Evolutionary conservation across 2,113 vertebrate genomes (phyloP).

Genomic region (Balaenoptera acutorostrata): DNA sequence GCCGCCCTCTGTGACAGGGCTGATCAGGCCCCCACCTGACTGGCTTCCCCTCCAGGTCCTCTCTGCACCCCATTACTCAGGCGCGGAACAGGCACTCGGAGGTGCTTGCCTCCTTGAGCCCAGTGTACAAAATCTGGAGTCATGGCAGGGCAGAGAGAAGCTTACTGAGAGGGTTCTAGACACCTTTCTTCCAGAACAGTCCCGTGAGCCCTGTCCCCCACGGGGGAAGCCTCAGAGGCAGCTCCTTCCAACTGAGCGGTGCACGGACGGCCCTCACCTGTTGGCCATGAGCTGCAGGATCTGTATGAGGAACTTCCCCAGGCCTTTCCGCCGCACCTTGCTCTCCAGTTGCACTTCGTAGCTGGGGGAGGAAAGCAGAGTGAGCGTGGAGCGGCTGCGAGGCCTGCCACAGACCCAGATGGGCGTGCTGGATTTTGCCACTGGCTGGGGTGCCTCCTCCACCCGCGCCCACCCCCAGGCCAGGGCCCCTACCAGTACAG

Average conservation of each 20-base stretch:
- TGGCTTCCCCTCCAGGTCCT: neutral
- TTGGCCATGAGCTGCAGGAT: constrained; percentile 96
- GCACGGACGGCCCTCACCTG: constrained; percentile 75
- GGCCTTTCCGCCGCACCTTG: constrained; percentile 90
- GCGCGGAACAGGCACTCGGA: neutral
- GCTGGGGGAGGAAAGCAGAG: constrained; percentile 73
- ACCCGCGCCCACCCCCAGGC: neutral
- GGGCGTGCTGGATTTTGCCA: rapidly evolving
- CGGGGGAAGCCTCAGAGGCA: rapidly evolving
- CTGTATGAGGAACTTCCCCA: constrained; percentile 95
- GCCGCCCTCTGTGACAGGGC: neutral
- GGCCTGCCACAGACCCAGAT: neutral
- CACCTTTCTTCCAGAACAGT: neutral
- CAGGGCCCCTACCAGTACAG: constrained; percentile 88
- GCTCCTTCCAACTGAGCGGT: rapidly evolving
- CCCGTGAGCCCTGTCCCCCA: neutral
- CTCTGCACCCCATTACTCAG: neutral
- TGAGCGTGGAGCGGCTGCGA: neutral
- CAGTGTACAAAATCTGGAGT: neutral
- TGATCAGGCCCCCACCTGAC: neutral
- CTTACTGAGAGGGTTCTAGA: neutral
- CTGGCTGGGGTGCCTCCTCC: rapidly evolving
- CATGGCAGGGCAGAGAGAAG: neutral
- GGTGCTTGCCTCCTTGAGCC: neutral
- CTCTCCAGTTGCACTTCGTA: constrained; percentile 95